Evolutionary conservation across 1,140 invertebrate genomes (phyloP), one percentile per base, ranked within the genome.

Genomic region (Cotesia typhae): DNA sequence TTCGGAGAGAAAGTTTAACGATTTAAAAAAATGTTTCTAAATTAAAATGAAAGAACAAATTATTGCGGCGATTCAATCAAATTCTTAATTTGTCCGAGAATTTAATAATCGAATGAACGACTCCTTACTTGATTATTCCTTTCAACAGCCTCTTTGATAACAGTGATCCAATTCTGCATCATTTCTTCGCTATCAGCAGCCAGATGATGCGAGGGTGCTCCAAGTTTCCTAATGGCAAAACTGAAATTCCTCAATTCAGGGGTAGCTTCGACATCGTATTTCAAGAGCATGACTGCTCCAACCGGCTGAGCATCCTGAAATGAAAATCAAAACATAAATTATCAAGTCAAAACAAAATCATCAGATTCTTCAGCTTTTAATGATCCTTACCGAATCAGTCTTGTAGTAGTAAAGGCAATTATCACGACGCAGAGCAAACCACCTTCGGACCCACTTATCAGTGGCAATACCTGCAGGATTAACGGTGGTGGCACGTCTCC

Each of bases 321-420:
- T 63, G 10, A 65, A 63, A 20, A 28, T 28, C 1, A 1, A 59
- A 77, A n/a, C 55, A 70, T 74, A 64, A 72, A 14, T 68, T 36
- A 73, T 9, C 67, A n/a, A 65, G n/a, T 65, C 1, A 14, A 14
- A 14, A 14, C 14, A 14, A 14, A 14, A 28, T n/a, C 35, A 5
- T 4, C 3, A 47, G 20, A 66, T 20, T 12, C 35, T 6, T 3
- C 7, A 41, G 14, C 37, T 51, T 5, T 66, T 41, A 65, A 51
- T 3, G 14, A 10, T 59, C 76, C 90, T 89, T 84, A 95, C 93
- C 77, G 89, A 89, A 83, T 96, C 93, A 79, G 92, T 93, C 89
- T 97, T 98, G 86, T 97, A 99, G 87, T 95, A 98, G 86, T 98
- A 98, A 59, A 99, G 89, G 87, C 95, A 97, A 85, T 96, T 95